These are phyloP conservation scores for Parus major DNA, from an alignment of 2,113 vertebrate genomes.

Conservation along the genomic window DNA sequence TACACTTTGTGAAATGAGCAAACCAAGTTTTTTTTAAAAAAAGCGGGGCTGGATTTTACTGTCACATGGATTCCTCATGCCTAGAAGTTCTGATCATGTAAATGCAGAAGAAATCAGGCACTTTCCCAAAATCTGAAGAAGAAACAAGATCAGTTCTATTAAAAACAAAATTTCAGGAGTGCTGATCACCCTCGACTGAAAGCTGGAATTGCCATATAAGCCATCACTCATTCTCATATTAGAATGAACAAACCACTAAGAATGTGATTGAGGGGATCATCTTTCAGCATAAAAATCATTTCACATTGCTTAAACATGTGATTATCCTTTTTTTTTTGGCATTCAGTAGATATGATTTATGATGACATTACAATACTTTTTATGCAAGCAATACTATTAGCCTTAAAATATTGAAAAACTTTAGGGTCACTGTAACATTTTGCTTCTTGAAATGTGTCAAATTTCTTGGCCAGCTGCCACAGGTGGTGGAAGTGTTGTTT, in stretches of 20 bases:
- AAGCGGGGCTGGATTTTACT: fast-evolving
- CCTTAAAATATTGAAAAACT: not conserved
- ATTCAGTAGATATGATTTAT: not conserved
- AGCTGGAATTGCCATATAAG: not conserved
- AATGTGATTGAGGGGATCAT: not conserved
- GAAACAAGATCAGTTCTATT: not conserved
- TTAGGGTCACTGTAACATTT: not conserved
- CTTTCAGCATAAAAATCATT: not conserved
- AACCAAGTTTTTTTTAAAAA: not conserved
- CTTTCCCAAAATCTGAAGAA: not conserved
- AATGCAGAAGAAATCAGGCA: not conserved
- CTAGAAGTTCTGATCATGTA: not conserved
- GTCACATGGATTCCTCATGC: not conserved
- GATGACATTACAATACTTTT: not conserved
- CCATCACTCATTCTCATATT: not conserved
- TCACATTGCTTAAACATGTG: not conserved
- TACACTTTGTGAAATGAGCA: not conserved
- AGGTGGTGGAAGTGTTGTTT: not conserved
- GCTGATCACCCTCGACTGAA: not conserved
- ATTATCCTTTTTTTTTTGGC: not conserved
- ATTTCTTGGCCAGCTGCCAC: not conserved
- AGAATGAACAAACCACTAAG: not conserved
- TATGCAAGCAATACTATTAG: not conserved
- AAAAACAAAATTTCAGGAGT: not conserved
- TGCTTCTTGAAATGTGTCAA: not conserved